These are phyloP conservation scores for Vollenhovia emeryi DNA, from an alignment of 1,140 invertebrate genomes.

Conservation along the genomic window DNA sequence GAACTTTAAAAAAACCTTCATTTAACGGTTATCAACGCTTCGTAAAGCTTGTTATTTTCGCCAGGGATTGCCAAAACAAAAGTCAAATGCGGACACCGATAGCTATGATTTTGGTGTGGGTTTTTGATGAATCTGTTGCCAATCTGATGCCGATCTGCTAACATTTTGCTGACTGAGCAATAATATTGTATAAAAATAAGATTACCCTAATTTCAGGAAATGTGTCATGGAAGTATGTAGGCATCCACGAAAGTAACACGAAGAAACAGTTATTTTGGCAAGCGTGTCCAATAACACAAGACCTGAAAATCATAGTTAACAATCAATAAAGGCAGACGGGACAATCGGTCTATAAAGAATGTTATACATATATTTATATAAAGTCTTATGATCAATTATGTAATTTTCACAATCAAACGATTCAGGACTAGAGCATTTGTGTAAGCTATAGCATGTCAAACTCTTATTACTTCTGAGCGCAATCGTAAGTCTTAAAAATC, in stretches of 20 bases:
- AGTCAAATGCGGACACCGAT: no score
- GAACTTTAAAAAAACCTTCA: no score
- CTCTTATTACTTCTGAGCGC: neutral
- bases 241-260: constrained; percentile 91
- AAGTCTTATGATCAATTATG: neutral
- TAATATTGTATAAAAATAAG: neutral
- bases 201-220: constrained; percentile 88
- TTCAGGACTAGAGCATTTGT: constrained; percentile 10
- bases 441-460: neutral
- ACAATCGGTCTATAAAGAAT: neutral
- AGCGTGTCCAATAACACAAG: constrained; percentile 89
- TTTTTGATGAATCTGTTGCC: no score
- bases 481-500: neutral
- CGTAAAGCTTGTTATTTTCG: no score
- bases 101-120: no score
- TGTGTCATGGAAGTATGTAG: constrained; percentile 92
- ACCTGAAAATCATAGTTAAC: constrained; percentile 85
- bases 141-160: no score
- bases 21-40: no score
- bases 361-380: neutral
- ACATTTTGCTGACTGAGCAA: no score
- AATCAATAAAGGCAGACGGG: neutral
- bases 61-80: no score
- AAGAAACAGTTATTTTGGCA: constrained; percentile 92
- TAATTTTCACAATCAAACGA: constrained; percentile 34